phyloP scores from a whole-genome alignment of 92 coral and sea anemone genomes.

The Actinostola sp. region DNA sequence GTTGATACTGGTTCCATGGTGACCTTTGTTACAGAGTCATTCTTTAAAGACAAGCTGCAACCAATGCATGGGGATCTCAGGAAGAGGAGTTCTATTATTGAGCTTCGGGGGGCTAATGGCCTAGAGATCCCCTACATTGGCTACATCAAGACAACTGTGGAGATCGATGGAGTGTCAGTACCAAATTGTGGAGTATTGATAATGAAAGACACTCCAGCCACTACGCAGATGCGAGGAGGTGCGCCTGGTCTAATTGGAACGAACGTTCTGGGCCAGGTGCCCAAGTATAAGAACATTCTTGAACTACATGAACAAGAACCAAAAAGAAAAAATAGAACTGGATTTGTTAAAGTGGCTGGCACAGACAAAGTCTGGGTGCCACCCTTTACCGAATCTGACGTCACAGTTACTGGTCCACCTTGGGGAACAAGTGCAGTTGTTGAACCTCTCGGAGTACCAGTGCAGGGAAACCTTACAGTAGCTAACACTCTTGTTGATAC shows the following conservation, averaged over 20 bases:
- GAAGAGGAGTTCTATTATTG: slow-evolving; percentile 23
- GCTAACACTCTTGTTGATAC: slow-evolving; percentile 52
- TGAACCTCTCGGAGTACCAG: slow-evolving; percentile 42
- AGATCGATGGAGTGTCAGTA: slow-evolving; percentile 37
- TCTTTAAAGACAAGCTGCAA: slow-evolving; percentile 41
- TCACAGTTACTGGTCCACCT: slow-evolving; percentile 43
- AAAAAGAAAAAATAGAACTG: too few species aligned
- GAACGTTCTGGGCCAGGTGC: slow-evolving; percentile 37
- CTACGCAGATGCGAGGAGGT: slow-evolving; percentile 5
- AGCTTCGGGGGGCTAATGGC: slow-evolving; percentile 60
- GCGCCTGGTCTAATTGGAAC: slow-evolving; percentile 59
- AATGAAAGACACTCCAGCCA: slow-evolving; percentile 45
- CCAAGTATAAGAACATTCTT: slow-evolving; percentile 18
- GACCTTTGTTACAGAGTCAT: slow-evolving; percentile 44
- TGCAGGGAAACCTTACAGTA: slow-evolving; percentile 45
- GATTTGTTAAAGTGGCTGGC: slow-evolving; percentile 61
- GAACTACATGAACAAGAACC: slow-evolving; percentile 13
- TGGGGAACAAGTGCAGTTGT: slow-evolving; percentile 41
- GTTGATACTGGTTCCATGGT: slow-evolving; percentile 66
- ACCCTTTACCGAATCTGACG: slow-evolving; percentile 18
- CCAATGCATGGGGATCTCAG: slow-evolving; percentile 24
- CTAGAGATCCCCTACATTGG: slow-evolving; percentile 66
- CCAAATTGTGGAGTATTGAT: slow-evolving; percentile 56
- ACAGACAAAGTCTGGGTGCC: slow-evolving; percentile 45
- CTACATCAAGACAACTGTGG: slow-evolving; percentile 50